phyloP scores from a whole-genome alignment of 2,888 invertebrate species.

The Monochamus alternatus region DNA sequence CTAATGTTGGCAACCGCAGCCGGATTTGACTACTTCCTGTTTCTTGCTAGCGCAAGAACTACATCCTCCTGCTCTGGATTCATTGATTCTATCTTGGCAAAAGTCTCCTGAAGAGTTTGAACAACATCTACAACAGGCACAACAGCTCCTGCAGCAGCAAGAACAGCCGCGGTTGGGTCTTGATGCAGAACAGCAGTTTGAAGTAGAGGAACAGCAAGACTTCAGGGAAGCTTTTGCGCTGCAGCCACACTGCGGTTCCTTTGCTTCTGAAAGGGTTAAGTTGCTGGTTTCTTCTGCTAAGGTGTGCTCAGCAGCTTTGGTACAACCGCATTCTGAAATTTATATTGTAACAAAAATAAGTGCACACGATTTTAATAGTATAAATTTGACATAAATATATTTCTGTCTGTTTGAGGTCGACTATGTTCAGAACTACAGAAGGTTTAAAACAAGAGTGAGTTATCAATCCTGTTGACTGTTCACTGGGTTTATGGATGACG shows the following conservation, averaged over 20 bases:
- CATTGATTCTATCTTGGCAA: background rate
- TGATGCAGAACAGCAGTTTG: background rate
- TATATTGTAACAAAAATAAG: too few species aligned
- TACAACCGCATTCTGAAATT: background rate
- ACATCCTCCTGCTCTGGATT: background rate
- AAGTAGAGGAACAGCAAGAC: background rate
- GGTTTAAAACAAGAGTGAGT: too few species aligned
- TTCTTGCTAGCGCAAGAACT: conserved; percentile 1
- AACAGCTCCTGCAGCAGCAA: conserved; percentile 14
- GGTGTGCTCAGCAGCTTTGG: background rate
- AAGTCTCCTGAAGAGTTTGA: background rate
- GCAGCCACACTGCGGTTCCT: background rate
- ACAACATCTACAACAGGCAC: background rate
- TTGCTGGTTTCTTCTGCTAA: conserved; percentile 1
- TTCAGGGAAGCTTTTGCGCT: background rate
- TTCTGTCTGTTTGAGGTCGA: too few species aligned
- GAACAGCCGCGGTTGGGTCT: conserved; percentile 8
- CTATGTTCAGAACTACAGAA: too few species aligned
- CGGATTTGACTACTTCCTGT: background rate
- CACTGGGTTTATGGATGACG: too few species aligned
- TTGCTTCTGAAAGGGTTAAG: background rate
- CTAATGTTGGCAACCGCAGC: background rate
- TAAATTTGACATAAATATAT: too few species aligned
- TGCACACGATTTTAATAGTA: too few species aligned
- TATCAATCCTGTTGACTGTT: too few species aligned